These are phyloP conservation scores for Wiebesia pumilae DNA, from an alignment of 1,140 invertebrate genomes.

Conservation along the genomic window DNA sequence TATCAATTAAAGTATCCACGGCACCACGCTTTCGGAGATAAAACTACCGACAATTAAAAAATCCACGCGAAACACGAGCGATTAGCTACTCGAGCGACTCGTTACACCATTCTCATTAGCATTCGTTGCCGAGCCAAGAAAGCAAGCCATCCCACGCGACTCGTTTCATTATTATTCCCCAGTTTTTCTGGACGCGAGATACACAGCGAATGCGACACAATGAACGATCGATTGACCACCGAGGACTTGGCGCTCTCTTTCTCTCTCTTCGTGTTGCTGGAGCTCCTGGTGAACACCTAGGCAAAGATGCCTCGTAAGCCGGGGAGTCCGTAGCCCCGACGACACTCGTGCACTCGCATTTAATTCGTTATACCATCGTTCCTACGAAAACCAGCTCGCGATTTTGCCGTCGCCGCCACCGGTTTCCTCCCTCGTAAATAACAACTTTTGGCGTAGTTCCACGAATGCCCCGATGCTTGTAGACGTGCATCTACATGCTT, in stretches of 20 bases:
- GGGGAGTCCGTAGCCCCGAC: not conserved
- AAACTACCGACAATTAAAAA: constrained; percentile 22
- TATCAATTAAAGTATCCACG: constrained; percentile 7
- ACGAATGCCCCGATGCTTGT: not conserved
- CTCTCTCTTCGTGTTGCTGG: not conserved
- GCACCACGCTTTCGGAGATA: not conserved
- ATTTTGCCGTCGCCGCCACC: not conserved
- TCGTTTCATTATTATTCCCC: not conserved
- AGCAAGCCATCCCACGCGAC: not conserved
- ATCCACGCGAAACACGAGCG: constrained; percentile 9
- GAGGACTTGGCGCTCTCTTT: not conserved
- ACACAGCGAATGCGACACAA: not conserved
- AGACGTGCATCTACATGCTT: not conserved
- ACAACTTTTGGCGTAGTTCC: constrained; percentile 30
- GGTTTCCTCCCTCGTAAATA: constrained; percentile 19
- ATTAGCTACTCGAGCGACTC: not conserved
- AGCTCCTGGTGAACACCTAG: not conserved
- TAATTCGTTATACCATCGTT: constrained; percentile 43
- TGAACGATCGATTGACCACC: not conserved
- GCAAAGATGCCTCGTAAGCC: constrained; percentile 34
- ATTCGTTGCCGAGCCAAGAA: not conserved
- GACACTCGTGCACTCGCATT: constrained; percentile 41
- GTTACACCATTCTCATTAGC: constrained; percentile 13
- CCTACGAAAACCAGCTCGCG: not conserved
- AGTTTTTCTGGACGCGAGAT: not conserved